Evolutionary conservation across 1,140 invertebrate genomes (phyloP).

Genomic region (Asobara japonica): DNA sequence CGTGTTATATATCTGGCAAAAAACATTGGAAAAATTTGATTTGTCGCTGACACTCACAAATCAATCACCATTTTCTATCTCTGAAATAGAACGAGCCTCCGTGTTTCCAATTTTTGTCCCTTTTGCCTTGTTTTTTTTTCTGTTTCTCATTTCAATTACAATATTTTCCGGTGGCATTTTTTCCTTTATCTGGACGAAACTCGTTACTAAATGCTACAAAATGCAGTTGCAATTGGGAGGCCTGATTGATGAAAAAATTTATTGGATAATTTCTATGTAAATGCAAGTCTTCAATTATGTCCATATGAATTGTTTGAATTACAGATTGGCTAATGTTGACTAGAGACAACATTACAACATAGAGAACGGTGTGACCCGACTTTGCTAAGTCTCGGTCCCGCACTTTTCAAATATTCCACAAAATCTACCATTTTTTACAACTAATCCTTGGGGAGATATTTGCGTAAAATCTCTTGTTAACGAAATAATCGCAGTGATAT

Average conservation of each 20-base stretch:
- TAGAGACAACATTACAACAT: too few species aligned
- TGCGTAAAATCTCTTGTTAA: too few species aligned
- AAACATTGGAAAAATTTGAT: conserved; percentile 12
- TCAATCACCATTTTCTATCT: conserved; percentile 18
- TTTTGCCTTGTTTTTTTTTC: background rate
- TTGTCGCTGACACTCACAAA: conserved; percentile 29
- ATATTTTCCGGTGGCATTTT: conserved; percentile 5
- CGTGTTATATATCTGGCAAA: background rate
- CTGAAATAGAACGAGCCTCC: background rate
- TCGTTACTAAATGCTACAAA: conserved; percentile 1
- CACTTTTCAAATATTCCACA: too few species aligned
- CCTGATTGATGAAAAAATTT: background rate
- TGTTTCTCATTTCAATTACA: conserved; percentile 18
- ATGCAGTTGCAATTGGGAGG: background rate
- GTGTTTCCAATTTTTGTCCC: background rate
- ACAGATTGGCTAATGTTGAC: too few species aligned
- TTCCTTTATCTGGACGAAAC: background rate
- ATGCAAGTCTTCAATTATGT: too few species aligned
- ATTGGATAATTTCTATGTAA: conserved; percentile 29
- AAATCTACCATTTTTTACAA: too few species aligned
- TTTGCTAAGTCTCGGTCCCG: too few species aligned
- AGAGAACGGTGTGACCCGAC: too few species aligned
- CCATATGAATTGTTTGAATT: too few species aligned
- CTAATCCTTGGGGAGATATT: too few species aligned
- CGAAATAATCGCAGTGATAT: too few species aligned